Evolutionary conservation across 2,888 invertebrate species (phyloP).

Genomic region (Alviniconcha strummeri): DNA sequence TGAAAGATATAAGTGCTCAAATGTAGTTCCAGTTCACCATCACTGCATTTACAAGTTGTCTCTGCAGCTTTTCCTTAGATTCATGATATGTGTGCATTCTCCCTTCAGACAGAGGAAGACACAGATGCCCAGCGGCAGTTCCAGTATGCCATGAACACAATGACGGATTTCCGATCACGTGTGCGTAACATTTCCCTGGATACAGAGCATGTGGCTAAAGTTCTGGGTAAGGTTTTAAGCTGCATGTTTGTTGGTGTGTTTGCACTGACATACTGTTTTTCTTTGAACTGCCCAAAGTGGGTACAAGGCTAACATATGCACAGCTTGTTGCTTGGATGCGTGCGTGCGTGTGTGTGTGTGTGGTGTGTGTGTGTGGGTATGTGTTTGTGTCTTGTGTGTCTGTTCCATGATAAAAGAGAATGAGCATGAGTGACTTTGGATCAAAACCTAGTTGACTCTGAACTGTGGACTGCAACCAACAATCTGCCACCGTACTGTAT

Average conservation of each 20-base stretch:
- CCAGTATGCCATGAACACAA: conserved; percentile 45
- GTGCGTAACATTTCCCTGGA: conserved; percentile 47
- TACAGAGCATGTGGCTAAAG: conserved; percentile 30
- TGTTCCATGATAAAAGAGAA: not conserved
- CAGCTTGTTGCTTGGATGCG: not conserved
- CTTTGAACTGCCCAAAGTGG: no score
- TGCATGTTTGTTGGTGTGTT: no score
- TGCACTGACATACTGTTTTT: no score
- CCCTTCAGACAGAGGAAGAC: conserved; percentile 30
- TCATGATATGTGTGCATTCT: not conserved
- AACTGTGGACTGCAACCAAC: no score
- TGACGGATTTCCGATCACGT: conserved; percentile 45
- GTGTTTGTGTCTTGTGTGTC: not conserved
- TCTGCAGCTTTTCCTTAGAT: no score
- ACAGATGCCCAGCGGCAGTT: conserved; percentile 37
- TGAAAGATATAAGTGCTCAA: no score
- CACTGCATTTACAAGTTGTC: no score
- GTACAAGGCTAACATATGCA: no score
- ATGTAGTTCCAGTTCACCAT: no score
- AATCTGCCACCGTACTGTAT: no score
- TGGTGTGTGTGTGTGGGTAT: not conserved
- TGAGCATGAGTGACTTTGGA: no score
- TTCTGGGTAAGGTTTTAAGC: conserved; percentile 35
- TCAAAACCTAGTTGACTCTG: no score
- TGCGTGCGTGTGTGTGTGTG: not conserved